These are phyloP conservation scores for Aphis gossypii DNA, from an alignment of 1,140 invertebrate species.

Conservation along the genomic window DNA sequence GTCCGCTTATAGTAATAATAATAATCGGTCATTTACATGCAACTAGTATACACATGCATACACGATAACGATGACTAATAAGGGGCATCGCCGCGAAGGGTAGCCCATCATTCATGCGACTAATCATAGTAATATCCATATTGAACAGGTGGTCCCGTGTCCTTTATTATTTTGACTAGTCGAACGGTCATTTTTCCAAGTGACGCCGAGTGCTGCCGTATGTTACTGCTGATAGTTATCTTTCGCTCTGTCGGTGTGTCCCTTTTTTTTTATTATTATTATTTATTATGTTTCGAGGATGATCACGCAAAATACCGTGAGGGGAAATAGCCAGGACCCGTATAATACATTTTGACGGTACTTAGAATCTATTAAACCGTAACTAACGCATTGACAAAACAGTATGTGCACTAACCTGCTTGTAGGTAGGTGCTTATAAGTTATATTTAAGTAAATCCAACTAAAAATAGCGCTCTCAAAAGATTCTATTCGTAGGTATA, in stretches of 20 bases:
- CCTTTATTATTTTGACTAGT: slow-evolving; percentile 22
- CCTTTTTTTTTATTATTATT: background rate
- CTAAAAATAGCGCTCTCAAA: background rate
- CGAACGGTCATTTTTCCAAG: slow-evolving; percentile 33
- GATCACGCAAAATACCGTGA: slow-evolving; percentile 22
- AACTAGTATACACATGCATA: slow-evolving; percentile 30
- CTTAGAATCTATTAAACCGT: slow-evolving; percentile 28
- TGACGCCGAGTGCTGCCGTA: slow-evolving; percentile 41
- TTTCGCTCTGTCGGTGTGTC: slow-evolving; percentile 27
- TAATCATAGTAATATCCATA: slow-evolving; percentile 49
- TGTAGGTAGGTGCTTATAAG: background rate
- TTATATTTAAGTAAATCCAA: background rate
- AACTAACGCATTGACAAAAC: background rate
- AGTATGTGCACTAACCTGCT: background rate
- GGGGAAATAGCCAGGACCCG: background rate
- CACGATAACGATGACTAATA: slow-evolving; percentile 38
- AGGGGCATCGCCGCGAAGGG: background rate
- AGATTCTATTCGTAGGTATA: background rate
- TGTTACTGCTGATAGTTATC: slow-evolving; percentile 30
- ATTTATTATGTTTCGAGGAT: slow-evolving; percentile 34
- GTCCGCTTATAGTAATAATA: background rate
- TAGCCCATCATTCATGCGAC: background rate
- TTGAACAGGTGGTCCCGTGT: slow-evolving; percentile 45
- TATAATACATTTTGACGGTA: slow-evolving; percentile 30
- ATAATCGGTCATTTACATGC: slow-evolving; percentile 46